A percentile compares a stretch with the other conserved stretches of the same genome.
Evolutionary conservation across 2,113 vertebrate species (phyloP).

Genomic region (Dinomys branickii): DNA sequence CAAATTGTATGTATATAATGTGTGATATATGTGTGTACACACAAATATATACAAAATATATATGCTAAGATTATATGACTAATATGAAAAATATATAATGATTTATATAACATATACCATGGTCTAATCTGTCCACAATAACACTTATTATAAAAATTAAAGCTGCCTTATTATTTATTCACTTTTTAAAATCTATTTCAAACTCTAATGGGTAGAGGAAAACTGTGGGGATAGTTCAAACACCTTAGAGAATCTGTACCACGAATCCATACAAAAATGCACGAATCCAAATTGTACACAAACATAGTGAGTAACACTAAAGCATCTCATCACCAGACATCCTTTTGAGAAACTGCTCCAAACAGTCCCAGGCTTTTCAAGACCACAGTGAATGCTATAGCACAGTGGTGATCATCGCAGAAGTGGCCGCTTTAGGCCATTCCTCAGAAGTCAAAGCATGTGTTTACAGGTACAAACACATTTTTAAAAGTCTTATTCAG

Average conservation of each 20-base stretch:
- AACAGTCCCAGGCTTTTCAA: background rate
- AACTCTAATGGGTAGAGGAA: background rate
- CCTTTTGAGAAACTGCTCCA: background rate
- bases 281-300: constrained; percentile 12
- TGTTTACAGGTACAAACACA: background rate
- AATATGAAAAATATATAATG: background rate
- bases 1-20: background rate
- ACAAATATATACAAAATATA: no score
- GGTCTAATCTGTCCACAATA: background rate
- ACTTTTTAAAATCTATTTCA: background rate
- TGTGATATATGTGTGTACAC: background rate
- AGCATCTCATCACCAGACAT: background rate
- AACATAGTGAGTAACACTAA: background rate
- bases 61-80: background rate
- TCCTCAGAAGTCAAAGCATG: background rate
- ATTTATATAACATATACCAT: background rate
- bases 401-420: background rate
- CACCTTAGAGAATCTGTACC: background rate
- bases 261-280: background rate
- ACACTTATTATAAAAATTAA: background rate
- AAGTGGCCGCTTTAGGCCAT: background rate
- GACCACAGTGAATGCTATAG: background rate
- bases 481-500: background rate
- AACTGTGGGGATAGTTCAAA: background rate
- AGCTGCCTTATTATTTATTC: background rate